Evolutionary conservation across 2,888 invertebrate genomes (phyloP), one percentile per base, ranked within the genome.

Genomic region (Gnatocerus cornutus): DNA sequence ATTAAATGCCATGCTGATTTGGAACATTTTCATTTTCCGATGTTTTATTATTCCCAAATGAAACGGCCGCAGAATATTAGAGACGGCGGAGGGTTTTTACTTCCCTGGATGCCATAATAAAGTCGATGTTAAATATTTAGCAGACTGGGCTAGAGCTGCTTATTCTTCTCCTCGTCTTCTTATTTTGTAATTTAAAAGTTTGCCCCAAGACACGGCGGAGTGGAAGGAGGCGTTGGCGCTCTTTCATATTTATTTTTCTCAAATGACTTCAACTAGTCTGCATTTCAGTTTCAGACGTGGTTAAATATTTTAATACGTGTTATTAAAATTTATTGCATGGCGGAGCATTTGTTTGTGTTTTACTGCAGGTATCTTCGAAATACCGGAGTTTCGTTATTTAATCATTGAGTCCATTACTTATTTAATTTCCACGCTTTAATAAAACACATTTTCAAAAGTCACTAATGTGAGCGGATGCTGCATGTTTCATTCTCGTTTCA

Each of bases 161-260:
- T 80, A 78, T 79, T 77, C 73, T 76, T 76, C 68, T 73, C 72
- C 68, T 65, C 56, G 63, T 78, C 77, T 74, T 80, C 78, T 80
- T 81, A 80, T 81, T 80, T 80, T 77, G 80, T 80, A 80, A 81
- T 82, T 82, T 81, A 80, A 82, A 82, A 82, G 80, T 82, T 82
- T 73, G 79, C 81, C 79, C 74, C 77, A 73, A 77, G 79, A 78
- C 73, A 78, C 74, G 73, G 71, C 74, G 66, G 68, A 73, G 75
- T 71, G 69, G 71, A 75, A 66, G 65, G 59, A 70, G 69, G 71
- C 73, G 67, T 68, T 68, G 55, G 66, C 63, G 59, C 68, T 71
- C 73, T 77, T 79, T 77, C 78, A 72, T 79, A 79, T 81, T 81
- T 81, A 81, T 80, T 80, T 77, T 78, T 74, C 77, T 71, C 76